These are phyloP conservation scores for Miltochrista miniata DNA, from an alignment of 2,888 invertebrate genomes.

Conservation along the genomic window DNA sequence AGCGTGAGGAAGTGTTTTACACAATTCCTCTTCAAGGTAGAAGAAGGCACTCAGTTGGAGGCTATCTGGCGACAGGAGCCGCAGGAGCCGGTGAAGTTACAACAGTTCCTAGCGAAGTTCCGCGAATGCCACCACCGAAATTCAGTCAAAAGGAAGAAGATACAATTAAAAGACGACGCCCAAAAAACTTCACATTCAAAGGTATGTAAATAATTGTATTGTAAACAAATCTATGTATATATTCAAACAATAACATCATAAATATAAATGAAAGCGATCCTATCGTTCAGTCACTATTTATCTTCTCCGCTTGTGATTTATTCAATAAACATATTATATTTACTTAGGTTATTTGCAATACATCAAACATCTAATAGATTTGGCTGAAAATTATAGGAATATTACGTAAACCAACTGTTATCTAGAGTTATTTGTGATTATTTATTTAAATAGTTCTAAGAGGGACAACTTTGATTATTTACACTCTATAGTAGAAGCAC, in stretches of 20 bases:
- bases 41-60: constrained; percentile 87
- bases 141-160: constrained; percentile 67
- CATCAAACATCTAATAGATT: constrained; percentile 33
- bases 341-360: constrained; percentile 42
- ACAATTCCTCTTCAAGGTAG: constrained; percentile 77
- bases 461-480: no score
- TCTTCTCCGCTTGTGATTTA: constrained; percentile 31
- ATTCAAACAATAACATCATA: constrained; percentile 12
- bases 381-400: constrained; percentile 31
- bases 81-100: constrained; percentile 70
- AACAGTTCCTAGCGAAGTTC: constrained; percentile 79
- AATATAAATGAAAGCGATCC: constrained; percentile 10
- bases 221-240: background rate
- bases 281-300: constrained; percentile 17
- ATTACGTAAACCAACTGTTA: constrained; percentile 27
- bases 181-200: constrained; percentile 74
- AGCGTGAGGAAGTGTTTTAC: constrained; percentile 86
- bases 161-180: constrained; percentile 64
- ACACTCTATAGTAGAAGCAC: no score
- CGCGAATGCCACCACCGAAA: constrained; percentile 79
- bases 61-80: constrained; percentile 81
- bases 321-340: constrained; percentile 32
- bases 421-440: constrained; percentile 17
- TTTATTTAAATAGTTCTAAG: constrained; percentile 12
- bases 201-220: constrained; percentile 41